phyloP scores from a whole-genome alignment of 2,888 invertebrate species.

The Synanthedon myopaeformis region DNA sequence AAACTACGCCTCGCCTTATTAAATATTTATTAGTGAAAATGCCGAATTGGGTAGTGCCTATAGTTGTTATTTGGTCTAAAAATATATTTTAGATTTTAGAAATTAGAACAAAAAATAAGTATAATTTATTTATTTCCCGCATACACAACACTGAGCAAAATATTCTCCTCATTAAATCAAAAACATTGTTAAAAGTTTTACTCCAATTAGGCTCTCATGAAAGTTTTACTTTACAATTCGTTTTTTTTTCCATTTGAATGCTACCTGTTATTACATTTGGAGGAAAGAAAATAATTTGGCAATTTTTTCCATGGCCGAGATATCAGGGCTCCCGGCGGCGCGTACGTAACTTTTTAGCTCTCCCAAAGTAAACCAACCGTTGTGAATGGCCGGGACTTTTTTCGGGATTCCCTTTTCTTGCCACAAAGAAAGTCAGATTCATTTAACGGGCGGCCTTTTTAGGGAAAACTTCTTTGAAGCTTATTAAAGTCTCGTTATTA shows the following conservation, averaged over 20 bases:
- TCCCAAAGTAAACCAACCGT: slow-evolving; percentile 42
- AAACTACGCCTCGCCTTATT: too few species aligned
- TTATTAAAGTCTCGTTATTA: slow-evolving; percentile 48
- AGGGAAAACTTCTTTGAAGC: slow-evolving; percentile 48
- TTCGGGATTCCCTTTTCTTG: slow-evolving; percentile 42
- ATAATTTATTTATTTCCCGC: too few species aligned
- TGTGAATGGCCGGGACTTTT: slow-evolving; percentile 46
- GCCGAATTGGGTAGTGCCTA: too few species aligned
- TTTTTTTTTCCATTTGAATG: slow-evolving; percentile 8
- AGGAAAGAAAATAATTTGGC: slow-evolving; percentile 28
- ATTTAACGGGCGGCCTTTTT: slow-evolving; percentile 50
- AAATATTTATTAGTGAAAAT: too few species aligned
- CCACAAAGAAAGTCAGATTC: slow-evolving; percentile 53
- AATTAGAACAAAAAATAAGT: too few species aligned
- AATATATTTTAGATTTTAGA: too few species aligned
- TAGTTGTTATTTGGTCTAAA: too few species aligned
- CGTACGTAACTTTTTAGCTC: slow-evolving; percentile 45
- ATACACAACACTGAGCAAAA: background rate
- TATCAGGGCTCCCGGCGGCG: slow-evolving; percentile 18
- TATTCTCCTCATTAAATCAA: background rate
- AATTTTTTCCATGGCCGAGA: slow-evolving; percentile 30
- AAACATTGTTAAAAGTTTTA: background rate
- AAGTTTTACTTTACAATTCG: background rate
- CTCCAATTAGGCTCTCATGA: background rate
- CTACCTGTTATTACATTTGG: background rate